phyloP scores from a whole-genome alignment of 2,888 invertebrate genomes.

The Homarus gammarus region DNA sequence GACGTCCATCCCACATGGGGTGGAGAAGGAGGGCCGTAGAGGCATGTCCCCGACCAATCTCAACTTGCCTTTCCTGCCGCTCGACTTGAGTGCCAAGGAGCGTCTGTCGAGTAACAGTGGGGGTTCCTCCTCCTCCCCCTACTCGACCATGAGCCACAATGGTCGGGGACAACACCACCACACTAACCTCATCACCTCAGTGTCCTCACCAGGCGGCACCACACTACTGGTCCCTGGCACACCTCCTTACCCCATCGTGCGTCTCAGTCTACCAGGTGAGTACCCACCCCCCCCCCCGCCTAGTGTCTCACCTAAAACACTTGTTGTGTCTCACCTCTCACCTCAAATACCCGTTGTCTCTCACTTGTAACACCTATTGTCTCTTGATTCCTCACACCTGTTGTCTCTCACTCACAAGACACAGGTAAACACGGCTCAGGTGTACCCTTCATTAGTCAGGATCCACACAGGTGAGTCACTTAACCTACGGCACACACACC shows the following conservation, averaged over 20 bases:
- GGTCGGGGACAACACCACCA: conserved; percentile 10
- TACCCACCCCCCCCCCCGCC: not conserved
- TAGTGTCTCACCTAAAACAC: not conserved
- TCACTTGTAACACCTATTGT: no score
- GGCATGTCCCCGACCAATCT: conserved; percentile 31
- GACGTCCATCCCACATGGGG: conserved; percentile 49
- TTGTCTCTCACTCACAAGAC: no score
- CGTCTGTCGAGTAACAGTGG: conserved; percentile 1
- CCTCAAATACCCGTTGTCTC: no score
- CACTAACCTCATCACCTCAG: conserved; percentile 57
- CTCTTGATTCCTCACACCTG: no score
- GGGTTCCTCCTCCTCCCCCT: conserved; percentile 28
- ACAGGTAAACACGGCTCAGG: no score
- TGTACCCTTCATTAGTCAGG: no score
- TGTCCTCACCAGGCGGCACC: conserved; percentile 73
- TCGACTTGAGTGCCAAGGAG: conserved; percentile 31
- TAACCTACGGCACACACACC: no score
- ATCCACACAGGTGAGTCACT: not conserved
- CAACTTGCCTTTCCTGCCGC: conserved; percentile 20
- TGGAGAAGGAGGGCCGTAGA: conserved; percentile 40
- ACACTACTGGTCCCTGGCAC: conserved; percentile 65
- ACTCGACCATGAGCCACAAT: conserved; percentile 8
- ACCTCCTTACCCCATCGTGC: conserved; percentile 37
- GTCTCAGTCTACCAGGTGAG: conserved; percentile 40
- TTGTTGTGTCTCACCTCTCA: not conserved